Evolutionary conservation across 2,888 invertebrate species (phyloP).

Genomic region (Timema podura): DNA sequence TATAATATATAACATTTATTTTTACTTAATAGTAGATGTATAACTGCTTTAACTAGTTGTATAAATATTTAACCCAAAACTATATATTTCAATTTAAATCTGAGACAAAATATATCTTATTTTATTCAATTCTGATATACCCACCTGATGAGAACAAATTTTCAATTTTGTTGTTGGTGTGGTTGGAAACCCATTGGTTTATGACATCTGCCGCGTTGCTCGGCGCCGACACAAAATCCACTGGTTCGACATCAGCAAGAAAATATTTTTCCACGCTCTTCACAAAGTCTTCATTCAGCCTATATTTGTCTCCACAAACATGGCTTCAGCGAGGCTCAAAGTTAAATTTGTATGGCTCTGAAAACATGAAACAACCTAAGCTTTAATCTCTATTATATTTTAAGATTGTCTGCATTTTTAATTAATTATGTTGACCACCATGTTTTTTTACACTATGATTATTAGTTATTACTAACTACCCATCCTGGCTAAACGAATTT

Average conservation of each 20-base stretch:
- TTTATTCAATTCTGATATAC: neutral
- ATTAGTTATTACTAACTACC: no score
- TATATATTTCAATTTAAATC: neutral
- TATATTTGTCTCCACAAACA: neutral
- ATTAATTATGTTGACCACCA: no score
- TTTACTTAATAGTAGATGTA: no score
- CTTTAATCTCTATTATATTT: no score
- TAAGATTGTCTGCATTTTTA: no score
- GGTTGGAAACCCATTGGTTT: slow-evolving; percentile 5
- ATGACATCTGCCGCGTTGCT: neutral
- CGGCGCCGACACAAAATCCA: neutral
- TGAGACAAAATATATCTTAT: neutral
- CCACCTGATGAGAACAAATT: neutral
- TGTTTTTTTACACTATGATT: no score
- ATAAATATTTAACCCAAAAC: no score
- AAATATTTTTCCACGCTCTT: neutral
- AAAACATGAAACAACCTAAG: neutral
- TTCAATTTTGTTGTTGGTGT: neutral
- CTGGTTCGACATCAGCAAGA: neutral
- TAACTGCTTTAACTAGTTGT: no score
- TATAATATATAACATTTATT: no score
- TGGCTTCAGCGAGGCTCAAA: neutral
- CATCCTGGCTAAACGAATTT: no score
- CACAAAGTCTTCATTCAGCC: neutral
- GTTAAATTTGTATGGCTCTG: neutral